Evolutionary conservation across 2,797 vertebrate species (phyloP).

Genomic region (Ctenochaetus hawaiiensis): DNA sequence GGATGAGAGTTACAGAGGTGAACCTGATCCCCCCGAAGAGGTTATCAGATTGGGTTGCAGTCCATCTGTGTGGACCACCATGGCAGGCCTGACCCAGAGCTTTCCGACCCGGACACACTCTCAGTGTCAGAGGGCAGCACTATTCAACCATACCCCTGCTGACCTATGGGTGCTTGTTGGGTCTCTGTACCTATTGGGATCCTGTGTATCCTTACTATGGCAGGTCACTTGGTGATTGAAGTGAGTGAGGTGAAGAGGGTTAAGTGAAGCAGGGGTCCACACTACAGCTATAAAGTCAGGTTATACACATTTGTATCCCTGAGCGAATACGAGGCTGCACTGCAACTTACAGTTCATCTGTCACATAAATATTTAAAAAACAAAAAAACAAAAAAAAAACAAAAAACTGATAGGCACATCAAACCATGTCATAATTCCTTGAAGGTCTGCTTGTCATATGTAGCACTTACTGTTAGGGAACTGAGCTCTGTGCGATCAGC

Average conservation of each 20-base stretch:
- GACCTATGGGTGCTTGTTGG: conserved; percentile 79
- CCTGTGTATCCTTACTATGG: conserved; percentile 66
- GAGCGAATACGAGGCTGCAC: conserved; percentile 27
- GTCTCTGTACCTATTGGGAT: conserved; percentile 73
- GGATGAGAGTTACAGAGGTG: conserved; percentile 85
- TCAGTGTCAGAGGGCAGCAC: conserved; percentile 85
- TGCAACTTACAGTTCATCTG: conserved; percentile 39
- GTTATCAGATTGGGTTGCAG: conserved; percentile 84
- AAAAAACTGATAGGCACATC: conserved; percentile 20
- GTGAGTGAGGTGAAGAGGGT: conserved; percentile 69
- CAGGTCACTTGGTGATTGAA: conserved; percentile 75
- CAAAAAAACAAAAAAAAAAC: conserved; percentile 22
- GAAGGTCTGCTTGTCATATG: conserved; percentile 50
- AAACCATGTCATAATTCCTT: conserved; percentile 56
- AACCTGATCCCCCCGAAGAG: conserved; percentile 83
- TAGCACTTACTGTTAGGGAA: conserved; percentile 61
- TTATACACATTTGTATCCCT: conserved; percentile 59
- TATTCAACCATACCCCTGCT: conserved; percentile 79
- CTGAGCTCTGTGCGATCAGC: conserved; percentile 37
- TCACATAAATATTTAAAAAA: conserved; percentile 30
- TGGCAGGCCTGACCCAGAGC: conserved; percentile 79
- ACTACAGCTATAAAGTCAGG: conserved; percentile 65
- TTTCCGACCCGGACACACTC: conserved; percentile 86
- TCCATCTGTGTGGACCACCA: conserved; percentile 88
- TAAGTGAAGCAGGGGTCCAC: conserved; percentile 75